phyloP scores from a whole-genome alignment of 2,888 invertebrate genomes.

The Ceramica pisi region DNA sequence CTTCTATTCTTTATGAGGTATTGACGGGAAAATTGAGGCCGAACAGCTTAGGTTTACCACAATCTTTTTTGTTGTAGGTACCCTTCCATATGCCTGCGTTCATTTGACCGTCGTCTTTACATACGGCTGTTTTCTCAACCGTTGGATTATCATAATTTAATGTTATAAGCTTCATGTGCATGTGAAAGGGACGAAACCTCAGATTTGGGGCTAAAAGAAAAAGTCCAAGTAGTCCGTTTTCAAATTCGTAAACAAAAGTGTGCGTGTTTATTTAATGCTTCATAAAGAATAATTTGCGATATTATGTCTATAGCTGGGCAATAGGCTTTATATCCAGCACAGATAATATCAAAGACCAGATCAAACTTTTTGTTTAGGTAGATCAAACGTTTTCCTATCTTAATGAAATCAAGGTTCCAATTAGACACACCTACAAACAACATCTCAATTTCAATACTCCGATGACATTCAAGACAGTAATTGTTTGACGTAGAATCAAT shows the following conservation, averaged over 20 bases:
- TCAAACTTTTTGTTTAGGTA: neutral
- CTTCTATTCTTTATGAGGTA: conserved; percentile 30
- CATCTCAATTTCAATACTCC: conserved; percentile 4
- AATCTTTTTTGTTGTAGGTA: neutral
- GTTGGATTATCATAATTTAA: conserved; percentile 31
- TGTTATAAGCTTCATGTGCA: conserved; percentile 6
- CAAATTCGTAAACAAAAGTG: neutral
- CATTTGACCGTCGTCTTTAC: conserved; percentile 16
- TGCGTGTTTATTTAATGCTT: neutral
- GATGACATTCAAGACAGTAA: neutral
- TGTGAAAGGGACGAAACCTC: conserved; percentile 22
- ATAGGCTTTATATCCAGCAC: neutral
- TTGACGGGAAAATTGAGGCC: conserved; percentile 4
- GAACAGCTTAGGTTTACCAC: no score
- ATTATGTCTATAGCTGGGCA: neutral
- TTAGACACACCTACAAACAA: neutral
- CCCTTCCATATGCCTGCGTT: neutral
- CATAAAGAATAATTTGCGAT: neutral
- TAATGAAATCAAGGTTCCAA: conserved; percentile 9
- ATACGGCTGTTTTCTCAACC: neutral
- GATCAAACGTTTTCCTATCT: neutral
- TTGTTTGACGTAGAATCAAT: conserved; percentile 28
- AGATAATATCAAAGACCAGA: neutral
- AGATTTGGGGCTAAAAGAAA: conserved; percentile 9
- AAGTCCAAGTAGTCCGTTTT: neutral